Conservation (phyloP, 1,140 invertebrate genomes). For the Monomorium pharaonis region DNA sequence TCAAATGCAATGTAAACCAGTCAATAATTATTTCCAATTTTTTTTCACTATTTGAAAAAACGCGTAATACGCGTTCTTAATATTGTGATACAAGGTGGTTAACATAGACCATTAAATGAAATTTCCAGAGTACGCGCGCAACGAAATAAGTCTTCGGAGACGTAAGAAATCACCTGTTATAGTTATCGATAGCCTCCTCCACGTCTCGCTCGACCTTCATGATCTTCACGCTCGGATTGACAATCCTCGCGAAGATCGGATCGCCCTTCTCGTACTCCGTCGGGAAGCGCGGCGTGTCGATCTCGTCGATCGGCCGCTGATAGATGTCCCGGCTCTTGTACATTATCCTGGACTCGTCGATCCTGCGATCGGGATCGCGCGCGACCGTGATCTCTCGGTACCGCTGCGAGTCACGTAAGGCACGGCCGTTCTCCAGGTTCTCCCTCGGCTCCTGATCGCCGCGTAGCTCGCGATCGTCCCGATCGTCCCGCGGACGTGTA, state of each 20-base stretch:
- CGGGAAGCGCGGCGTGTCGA: constrained; percentile 82
- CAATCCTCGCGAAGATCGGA: constrained; percentile 78
- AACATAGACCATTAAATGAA: constrained; percentile 1
- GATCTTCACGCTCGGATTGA: constrained; percentile 83
- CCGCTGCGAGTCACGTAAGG: constrained; percentile 63
- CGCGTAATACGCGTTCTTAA: no score
- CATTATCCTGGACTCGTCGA: constrained; percentile 61
- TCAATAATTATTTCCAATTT: no score
- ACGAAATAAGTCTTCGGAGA: neutral
- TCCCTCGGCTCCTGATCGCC: constrained; percentile 75
- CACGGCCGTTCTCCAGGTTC: constrained; percentile 73
- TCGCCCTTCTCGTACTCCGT: constrained; percentile 65
- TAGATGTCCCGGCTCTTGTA: constrained; percentile 78
- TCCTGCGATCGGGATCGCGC: constrained; percentile 37
- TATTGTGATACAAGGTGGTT: neutral
- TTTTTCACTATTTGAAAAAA: no score
- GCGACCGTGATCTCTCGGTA: constrained; percentile 59
- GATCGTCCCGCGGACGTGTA: neutral
- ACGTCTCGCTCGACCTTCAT: constrained; percentile 82
- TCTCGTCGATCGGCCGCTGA: constrained; percentile 81
- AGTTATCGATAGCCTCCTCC: constrained; percentile 78
- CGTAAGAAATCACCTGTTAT: constrained; percentile 79
- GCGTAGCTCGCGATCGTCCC: constrained; percentile 39
- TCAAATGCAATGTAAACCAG: no score
- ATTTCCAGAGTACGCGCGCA: constrained; percentile 1